Percentiles rank a stretch among this genome's conserved stretches.
Conservation (phyloP, 2,113 vertebrate genomes). For the Ochotona princeps region DNA sequence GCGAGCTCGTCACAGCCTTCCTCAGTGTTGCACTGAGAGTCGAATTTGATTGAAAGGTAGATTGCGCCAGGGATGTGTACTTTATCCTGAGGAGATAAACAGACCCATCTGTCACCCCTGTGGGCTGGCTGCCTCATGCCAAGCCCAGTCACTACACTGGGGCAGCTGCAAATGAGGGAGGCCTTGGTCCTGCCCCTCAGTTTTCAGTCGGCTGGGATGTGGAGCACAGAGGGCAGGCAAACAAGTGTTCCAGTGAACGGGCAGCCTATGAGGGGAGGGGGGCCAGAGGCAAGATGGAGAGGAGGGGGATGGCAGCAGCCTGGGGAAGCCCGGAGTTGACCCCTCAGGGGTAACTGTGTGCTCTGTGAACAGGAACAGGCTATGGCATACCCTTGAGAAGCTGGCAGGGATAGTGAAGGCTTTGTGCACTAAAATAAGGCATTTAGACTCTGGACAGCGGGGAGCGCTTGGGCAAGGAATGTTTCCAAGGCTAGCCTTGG, state of each 20-base stretch:
- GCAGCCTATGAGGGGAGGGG: no score
- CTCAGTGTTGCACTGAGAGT: conserved; percentile 95
- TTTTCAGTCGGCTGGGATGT: fast-evolving
- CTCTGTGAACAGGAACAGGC: neutral
- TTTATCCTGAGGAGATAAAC: conserved; percentile 90
- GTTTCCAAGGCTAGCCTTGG: neutral
- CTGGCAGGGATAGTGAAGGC: neutral
- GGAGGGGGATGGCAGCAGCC: neutral
- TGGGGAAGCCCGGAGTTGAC: neutral
- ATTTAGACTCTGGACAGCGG: neutral
- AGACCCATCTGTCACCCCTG: neutral
- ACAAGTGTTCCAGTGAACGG: neutral
- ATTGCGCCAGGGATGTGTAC: conserved; percentile 98
- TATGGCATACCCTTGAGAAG: neutral
- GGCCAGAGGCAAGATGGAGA: no score
- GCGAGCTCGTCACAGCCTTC: conserved; percentile 97
- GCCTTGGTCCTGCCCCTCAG: neutral
- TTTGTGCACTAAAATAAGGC: neutral
- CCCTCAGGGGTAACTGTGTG: neutral
- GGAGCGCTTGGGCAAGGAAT: neutral
- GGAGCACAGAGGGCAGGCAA: neutral
- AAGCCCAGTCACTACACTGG: neutral
- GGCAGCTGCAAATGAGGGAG: neutral
- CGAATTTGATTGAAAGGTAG: conserved; percentile 97
- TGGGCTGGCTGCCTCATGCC: neutral